Conservation (phyloP, 2,888 invertebrate species). For the Xestia ashworthii region DNA sequence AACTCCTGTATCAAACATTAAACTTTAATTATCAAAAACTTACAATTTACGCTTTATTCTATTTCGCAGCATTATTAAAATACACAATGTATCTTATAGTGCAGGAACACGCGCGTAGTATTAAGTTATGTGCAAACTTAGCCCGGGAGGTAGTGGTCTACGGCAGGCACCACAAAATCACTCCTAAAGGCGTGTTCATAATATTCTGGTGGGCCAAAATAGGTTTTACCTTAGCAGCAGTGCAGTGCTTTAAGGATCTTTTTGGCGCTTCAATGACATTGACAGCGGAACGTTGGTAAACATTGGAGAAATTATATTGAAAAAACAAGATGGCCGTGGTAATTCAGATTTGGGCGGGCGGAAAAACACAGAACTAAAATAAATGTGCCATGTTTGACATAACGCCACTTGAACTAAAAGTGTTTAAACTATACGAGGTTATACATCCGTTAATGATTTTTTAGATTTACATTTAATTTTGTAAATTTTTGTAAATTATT, state of each 20-base stretch:
- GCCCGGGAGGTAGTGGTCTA: constrained; percentile 46
- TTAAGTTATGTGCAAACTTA: constrained; percentile 68
- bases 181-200: constrained; percentile 59
- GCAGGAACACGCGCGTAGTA: constrained; percentile 54
- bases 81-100: constrained; percentile 46
- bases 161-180: constrained; percentile 62
- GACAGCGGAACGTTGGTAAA: neutral
- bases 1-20: constrained; percentile 26
- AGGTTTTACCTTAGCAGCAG: no score
- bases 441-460: no score
- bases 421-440: no score
- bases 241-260: neutral
- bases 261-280: neutral
- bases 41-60: constrained; percentile 36
- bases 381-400: neutral
- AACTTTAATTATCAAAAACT: constrained; percentile 32
- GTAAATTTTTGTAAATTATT: no score
- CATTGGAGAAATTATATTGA: neutral
- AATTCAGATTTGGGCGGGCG: neutral
- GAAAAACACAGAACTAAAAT: neutral
- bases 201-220: constrained; percentile 38
- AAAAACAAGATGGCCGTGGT: neutral
- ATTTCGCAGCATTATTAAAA: constrained; percentile 38
- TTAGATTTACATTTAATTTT: no score
- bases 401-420: neutral